Evolutionary conservation across 1,140 invertebrate genomes (phyloP).

Genomic region (Halotydeus destructor): DNA sequence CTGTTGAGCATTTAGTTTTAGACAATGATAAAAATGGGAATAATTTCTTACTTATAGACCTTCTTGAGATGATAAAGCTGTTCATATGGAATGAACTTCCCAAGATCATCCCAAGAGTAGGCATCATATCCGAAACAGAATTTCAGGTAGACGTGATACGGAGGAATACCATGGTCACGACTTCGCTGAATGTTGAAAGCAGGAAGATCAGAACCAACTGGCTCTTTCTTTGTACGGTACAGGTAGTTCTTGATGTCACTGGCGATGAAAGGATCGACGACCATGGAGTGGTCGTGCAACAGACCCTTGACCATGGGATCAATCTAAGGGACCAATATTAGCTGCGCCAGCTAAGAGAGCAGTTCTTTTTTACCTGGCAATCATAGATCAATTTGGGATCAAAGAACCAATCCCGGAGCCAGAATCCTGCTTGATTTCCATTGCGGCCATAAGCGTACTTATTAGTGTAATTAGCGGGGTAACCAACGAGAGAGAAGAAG

Average conservation of each 20-base stretch:
- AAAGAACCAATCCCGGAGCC: slow-evolving; percentile 9
- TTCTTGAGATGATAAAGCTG: not conserved
- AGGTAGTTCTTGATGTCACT: slow-evolving; percentile 54
- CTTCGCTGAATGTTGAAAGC: slow-evolving; percentile 25
- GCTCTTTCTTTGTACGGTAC: slow-evolving; percentile 15
- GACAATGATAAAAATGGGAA: not conserved
- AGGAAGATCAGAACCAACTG: slow-evolving; percentile 16
- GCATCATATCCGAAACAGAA: slow-evolving; percentile 49
- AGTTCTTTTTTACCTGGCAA: slow-evolving; percentile 4
- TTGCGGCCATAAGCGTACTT: not conserved
- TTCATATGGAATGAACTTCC: slow-evolving; percentile 14
- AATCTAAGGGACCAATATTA: not conserved
- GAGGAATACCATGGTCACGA: slow-evolving; percentile 32
- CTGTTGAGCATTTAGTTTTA: not conserved
- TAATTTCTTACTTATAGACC: slow-evolving; percentile 28
- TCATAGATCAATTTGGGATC: slow-evolving; percentile 7
- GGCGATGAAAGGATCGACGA: slow-evolving; percentile 9
- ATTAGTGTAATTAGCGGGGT: not conserved
- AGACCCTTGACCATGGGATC: slow-evolving; percentile 3
- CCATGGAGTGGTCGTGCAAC: not conserved
- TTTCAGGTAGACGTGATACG: slow-evolving; percentile 30
- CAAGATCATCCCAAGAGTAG: slow-evolving; percentile 28
- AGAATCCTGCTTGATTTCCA: slow-evolving; percentile 1
- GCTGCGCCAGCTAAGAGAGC: not conserved
- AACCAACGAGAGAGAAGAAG: slow-evolving; percentile 9